Evolutionary conservation across 2,888 invertebrate genomes (phyloP), one percentile per base, ranked within the genome.

Genomic region (Synergus umbraculus): DNA sequence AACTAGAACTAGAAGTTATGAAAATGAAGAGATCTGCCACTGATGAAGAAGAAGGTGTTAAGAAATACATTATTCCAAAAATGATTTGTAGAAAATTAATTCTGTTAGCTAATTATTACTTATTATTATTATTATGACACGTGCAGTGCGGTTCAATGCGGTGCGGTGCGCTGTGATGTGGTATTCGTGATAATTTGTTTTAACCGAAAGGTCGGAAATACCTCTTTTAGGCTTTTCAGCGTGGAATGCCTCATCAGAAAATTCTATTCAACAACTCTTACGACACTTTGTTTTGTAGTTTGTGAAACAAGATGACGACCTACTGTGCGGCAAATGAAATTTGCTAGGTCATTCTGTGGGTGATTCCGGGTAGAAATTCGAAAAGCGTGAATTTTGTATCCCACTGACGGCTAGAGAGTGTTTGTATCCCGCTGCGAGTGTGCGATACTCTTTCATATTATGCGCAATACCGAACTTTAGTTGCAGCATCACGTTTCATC

Each of bases 401-500:
- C 44, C 5, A 65, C 82, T 22, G 63, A 49, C n/a, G 60, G 46
- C 46, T 43, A 10, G 10, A 80, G 66, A 58, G 78, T 82, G 78
- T 82, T 84, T 85, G 85, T 85, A 84, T 84, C 87, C 88, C 82
- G 79, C 85, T 83, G 87, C 54, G 88, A 83, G 80, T 77, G 81
- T 79, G 78, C 84, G 79, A 79, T 81, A 84, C 77, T 80, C 81
- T 76, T 54, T 54, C 79, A 80, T 79, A 78, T 79, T 81, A 54
- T 79, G 69, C 66, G 76, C 63, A 78, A 80, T 80, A 79, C 66
- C 78, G 76, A 79, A 78, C 81, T 77, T 84, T 85, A 85, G 83
- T 88, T 88, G 89, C 89, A 86, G 83, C 87, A 87, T 89, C 90
- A 90, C 80, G 82, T 29, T 84, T 69, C 64, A 83, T 81, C 83